A percentile compares a stretch with the other conserved stretches of the same genome.
These are phyloP conservation scores for Subacronicta megacephala DNA, from an alignment of 2,888 invertebrate species.

Conservation along the genomic window DNA sequence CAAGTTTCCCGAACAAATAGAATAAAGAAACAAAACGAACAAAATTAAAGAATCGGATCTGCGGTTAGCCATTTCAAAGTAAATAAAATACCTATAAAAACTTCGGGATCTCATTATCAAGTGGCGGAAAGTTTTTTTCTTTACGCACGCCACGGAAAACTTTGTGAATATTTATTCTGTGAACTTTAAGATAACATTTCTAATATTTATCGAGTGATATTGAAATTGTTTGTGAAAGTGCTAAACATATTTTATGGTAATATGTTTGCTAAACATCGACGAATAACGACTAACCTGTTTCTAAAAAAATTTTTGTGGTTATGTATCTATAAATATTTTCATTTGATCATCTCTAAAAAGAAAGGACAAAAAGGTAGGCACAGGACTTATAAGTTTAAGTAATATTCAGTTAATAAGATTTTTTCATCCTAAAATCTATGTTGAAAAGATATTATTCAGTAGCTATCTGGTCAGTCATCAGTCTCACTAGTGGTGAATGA, in stretches of 20 bases:
- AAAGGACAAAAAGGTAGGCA: too few species aligned
- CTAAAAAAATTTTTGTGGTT: too few species aligned
- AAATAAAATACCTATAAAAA: constrained; percentile 66
- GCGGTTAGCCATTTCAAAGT: constrained; percentile 60
- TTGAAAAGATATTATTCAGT: too few species aligned
- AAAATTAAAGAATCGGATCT: constrained; percentile 53
- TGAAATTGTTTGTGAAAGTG: constrained; percentile 1
- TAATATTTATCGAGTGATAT: constrained; percentile 39
- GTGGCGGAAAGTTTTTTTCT: constrained; percentile 52
- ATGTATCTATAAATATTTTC: too few species aligned
- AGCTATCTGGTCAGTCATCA: too few species aligned
- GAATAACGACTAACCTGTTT: too few species aligned
- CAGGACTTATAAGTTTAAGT: too few species aligned
- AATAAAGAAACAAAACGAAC: constrained; percentile 43
- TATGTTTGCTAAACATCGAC: too few species aligned
- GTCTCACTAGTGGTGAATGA: too few species aligned
- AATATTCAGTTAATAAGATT: too few species aligned
- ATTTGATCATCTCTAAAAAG: too few species aligned
- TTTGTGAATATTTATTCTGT: constrained; percentile 57
- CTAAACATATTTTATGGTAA: too few species aligned
- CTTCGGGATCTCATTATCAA: constrained; percentile 60
- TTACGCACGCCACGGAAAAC: constrained; percentile 44
- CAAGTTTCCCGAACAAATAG: constrained; percentile 33
- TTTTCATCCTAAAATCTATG: background rate
- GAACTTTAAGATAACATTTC: constrained; percentile 47